Conservation (phyloP, 1,140 invertebrate genomes). For the Calliopsis andreniformis region DNA sequence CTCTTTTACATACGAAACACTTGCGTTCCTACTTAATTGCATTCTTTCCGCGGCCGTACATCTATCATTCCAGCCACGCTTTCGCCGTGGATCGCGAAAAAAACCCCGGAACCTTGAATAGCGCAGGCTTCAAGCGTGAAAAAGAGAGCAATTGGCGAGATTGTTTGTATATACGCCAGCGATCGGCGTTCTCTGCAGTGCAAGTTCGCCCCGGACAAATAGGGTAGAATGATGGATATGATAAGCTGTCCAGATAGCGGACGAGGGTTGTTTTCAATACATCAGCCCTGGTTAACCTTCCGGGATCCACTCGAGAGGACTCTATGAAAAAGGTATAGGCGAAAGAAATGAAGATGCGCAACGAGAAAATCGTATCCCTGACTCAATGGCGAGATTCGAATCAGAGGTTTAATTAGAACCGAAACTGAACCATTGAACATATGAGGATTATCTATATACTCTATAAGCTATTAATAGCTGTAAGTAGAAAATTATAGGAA, state of each 20-base stretch:
- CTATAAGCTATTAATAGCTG: too few relatives aligned
- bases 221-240: conserved; percentile 68
- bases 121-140: neutral
- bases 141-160: conserved; percentile 25
- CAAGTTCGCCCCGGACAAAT: conserved; percentile 54
- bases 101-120: neutral
- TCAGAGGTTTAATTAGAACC: too few relatives aligned
- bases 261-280: conserved; percentile 69
- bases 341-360: neutral
- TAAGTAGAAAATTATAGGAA: too few relatives aligned
- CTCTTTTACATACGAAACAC: conserved; percentile 9
- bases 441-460: too few relatives aligned
- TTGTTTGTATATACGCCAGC: conserved; percentile 26
- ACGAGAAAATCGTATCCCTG: neutral
- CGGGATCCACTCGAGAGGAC: neutral
- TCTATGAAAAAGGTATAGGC: neutral
- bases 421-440: neutral
- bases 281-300: conserved; percentile 62
- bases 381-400: conserved; percentile 7
- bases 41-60: conserved; percentile 18
- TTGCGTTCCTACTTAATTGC: conserved; percentile 27
- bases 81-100: conserved; percentile 4
- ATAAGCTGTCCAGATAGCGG: conserved; percentile 68
- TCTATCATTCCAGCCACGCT: neutral
- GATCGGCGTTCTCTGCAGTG: conserved; percentile 25